A percentile compares a stretch with the other conserved stretches of the same genome.
Conservation (phyloP, 2,797 vertebrate genomes). For the Carduelis carduelis region DNA sequence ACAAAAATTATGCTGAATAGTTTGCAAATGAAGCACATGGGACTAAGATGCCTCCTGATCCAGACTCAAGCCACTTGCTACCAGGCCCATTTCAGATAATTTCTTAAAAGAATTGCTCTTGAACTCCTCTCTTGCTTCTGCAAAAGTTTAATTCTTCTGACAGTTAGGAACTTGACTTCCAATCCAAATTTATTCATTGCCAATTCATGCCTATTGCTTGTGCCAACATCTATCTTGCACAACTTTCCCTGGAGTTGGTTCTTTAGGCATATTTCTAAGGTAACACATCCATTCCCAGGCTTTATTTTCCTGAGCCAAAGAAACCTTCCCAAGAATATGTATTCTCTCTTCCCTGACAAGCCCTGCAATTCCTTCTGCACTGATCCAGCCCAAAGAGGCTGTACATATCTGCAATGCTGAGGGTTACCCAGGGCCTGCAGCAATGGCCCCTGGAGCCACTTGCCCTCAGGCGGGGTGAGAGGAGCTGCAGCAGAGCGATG, state of each 20-base stretch:
- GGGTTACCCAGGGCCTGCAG: background rate
- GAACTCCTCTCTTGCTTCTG: background rate
- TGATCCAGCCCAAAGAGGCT: background rate
- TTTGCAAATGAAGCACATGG: background rate
- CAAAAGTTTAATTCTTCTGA: background rate
- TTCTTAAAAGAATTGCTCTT: background rate
- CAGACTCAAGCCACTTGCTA: background rate
- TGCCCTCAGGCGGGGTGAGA: background rate
- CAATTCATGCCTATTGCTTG: background rate
- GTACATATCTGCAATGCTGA: too few relatives aligned
- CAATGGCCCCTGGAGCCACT: background rate
- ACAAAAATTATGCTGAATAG: background rate
- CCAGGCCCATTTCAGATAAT: background rate
- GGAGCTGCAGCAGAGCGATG: background rate
- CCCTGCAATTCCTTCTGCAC: background rate
- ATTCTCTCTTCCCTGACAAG: background rate
- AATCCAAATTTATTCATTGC: background rate
- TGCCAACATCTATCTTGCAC: background rate
- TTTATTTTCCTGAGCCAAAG: background rate
- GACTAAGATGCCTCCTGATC: background rate
- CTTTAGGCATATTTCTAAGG: background rate
- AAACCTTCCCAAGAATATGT: background rate
- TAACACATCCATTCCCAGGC: background rate
- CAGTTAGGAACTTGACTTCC: background rate
- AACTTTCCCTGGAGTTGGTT: background rate